These are phyloP conservation scores for Lutjanus campechanus DNA, from an alignment of 2,797 vertebrate genomes.

Conservation along the genomic window DNA sequence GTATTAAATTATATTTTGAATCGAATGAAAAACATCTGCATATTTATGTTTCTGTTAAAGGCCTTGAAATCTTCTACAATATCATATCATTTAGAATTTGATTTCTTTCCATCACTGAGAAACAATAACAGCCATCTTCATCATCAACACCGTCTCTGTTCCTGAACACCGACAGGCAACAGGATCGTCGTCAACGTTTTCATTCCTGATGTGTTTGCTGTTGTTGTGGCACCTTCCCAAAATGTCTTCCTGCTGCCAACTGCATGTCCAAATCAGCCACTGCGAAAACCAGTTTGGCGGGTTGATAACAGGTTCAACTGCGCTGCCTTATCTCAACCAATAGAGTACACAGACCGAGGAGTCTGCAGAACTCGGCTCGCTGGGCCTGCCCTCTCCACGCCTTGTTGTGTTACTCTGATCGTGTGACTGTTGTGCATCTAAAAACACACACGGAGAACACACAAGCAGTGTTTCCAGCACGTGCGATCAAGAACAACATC, in stretches of 20 bases:
- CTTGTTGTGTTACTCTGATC: background rate
- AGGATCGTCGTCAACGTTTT: background rate
- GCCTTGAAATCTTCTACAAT: background rate
- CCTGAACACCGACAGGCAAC: background rate
- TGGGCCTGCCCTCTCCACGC: background rate
- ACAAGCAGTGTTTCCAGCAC: background rate
- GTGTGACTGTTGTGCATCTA: background rate
- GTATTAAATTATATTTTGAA: background rate
- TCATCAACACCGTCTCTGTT: background rate
- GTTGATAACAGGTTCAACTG: slow-evolving; percentile 7
- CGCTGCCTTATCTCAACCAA: slow-evolving; percentile 20
- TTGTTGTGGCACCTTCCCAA: slow-evolving; percentile 21
- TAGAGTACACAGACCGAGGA: slow-evolving; percentile 7
- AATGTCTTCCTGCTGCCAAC: background rate
- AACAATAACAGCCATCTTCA: background rate
- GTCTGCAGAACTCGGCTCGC: background rate
- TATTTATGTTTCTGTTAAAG: background rate
- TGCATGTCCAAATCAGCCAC: slow-evolving; percentile 7
- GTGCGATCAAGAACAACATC: background rate
- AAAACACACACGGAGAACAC: background rate
- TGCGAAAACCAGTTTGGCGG: slow-evolving; percentile 51
- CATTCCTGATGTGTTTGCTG: background rate
- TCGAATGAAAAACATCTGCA: background rate
- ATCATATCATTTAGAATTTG: background rate
- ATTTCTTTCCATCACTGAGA: background rate